A percentile compares a stretch with the other conserved stretches of the same genome.
Conservation (phyloP, 1,140 invertebrate species). For the Trichonephila clavipes region DNA sequence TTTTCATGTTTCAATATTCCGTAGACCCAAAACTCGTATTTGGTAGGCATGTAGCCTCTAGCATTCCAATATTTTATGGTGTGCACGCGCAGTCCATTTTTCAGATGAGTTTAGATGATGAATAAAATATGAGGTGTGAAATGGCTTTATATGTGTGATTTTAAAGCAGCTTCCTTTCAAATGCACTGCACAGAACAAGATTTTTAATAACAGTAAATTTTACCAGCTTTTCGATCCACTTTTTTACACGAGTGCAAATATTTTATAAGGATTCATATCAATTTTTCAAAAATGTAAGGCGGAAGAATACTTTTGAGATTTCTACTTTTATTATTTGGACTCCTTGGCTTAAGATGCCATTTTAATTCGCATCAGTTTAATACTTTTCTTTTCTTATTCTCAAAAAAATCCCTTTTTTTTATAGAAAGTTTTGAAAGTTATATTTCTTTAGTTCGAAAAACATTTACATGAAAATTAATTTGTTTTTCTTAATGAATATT, state of each 20-base stretch:
- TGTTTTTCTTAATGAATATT: no score
- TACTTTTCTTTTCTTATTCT: background rate
- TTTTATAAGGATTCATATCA: conserved; percentile 6
- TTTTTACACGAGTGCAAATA: background rate
- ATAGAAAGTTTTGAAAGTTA: no score
- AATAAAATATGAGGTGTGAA: conserved; percentile 55
- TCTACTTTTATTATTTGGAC: background rate
- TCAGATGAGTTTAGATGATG: conserved; percentile 32
- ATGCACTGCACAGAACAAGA: background rate
- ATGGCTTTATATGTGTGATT: background rate
- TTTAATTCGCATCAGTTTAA: background rate
- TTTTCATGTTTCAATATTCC: conserved; percentile 18
- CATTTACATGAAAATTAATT: no score
- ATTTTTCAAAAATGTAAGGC: background rate
- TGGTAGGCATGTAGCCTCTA: background rate
- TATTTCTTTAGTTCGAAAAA: no score
- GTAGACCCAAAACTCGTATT: conserved; percentile 4
- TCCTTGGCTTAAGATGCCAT: background rate
- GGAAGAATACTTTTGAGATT: background rate
- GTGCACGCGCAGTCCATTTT: conserved; percentile 43
- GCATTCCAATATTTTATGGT: conserved; percentile 27
- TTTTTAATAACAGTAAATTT: background rate
- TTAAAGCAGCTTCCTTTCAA: background rate
- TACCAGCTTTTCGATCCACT: background rate
- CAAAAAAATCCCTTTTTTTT: background rate